Evolutionary conservation across 35 echinoderm and acorn worm genomes (phyloP), one percentile per base, ranked within the genome.

Genomic region (Chiridota heheva): DNA sequence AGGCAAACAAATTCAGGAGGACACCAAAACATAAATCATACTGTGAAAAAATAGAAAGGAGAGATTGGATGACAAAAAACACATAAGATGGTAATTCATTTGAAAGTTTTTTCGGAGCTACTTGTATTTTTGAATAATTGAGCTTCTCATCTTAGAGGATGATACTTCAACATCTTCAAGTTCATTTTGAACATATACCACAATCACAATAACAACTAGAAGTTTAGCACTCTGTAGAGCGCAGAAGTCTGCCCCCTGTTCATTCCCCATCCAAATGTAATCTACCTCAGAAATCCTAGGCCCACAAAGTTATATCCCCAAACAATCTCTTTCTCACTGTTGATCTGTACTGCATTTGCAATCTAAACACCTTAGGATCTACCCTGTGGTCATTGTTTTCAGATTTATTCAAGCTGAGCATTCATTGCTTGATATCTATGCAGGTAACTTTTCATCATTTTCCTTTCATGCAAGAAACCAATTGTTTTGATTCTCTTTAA

Each of bases 21-120:
- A 90, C 28, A 90, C 88, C 60, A 90, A 39, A 1, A 90, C 88
- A 43, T 90, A 90, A 40, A 90, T 90, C 88, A 90, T 90, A 67
- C 88, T 90, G 80, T 31, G 40, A 59, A 62, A 38, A 56, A 67
- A 67, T 25, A 78, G 41, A 49, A 66, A 55, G 63, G 64, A 70
- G 69, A 53, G 18, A 81, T 36, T 68, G 31, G 26, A 60, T 31
- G 33, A 16, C 25, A 25, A 16, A 82, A 32, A 44, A 0, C 20
- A 37, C 15, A 16, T 1, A 34, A 27, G 24, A 63, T 1, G 8
- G 55, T 15, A 27, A 72, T 10, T 18, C 5, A 32, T 2, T 25
- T 18, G n/a, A 27, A 51, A 27, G 20, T 20, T 15, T 73, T 5
- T 51, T 7, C 24, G 51, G 2, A 10, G 3, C 2, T 39, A 3